Evolutionary conservation across 1,140 invertebrate genomes (phyloP).

Genomic region (Meloidogyne floridensis): DNA sequence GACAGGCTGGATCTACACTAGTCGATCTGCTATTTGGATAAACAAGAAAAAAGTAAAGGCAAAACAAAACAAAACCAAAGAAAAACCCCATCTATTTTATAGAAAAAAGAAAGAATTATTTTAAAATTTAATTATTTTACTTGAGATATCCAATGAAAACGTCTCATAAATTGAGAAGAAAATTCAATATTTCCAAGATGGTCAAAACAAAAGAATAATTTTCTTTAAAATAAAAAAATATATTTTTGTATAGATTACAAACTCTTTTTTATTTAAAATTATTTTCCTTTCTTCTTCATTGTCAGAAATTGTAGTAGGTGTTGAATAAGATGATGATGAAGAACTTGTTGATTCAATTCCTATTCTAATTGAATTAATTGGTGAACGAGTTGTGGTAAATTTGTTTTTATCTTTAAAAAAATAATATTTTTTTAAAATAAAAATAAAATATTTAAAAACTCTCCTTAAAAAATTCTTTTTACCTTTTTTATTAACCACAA

Average conservation of each 20-base stretch:
- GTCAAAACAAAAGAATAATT: constrained; percentile 38
- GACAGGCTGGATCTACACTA: constrained; percentile 56
- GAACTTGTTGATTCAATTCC: constrained; percentile 26
- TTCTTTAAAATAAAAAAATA: constrained; percentile 3
- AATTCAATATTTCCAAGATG: constrained; percentile 45
- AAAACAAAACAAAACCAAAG: constrained; percentile 57
- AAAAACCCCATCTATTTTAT: constrained; percentile 60
- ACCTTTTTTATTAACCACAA: too few relatives aligned
- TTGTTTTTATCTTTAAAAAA: neutral
- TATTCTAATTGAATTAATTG: constrained; percentile 24
- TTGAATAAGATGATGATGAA: constrained; percentile 2
- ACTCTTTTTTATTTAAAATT: constrained; percentile 24
- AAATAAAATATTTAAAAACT: too few relatives aligned
- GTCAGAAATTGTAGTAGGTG: neutral
- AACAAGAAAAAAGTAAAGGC: constrained; percentile 58
- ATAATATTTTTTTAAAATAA: too few relatives aligned
- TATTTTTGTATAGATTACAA: neutral
- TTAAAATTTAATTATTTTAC: constrained; percentile 37
- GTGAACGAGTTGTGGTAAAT: neutral
- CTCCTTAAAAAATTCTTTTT: too few relatives aligned
- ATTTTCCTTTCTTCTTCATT: neutral
- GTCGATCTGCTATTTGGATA: constrained; percentile 59
- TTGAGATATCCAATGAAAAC: constrained; percentile 65
- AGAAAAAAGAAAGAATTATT: neutral
- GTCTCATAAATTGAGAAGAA: constrained; percentile 52